phyloP scores from a whole-genome alignment of 2,888 invertebrate species.

The Pimpla rufipes region DNA sequence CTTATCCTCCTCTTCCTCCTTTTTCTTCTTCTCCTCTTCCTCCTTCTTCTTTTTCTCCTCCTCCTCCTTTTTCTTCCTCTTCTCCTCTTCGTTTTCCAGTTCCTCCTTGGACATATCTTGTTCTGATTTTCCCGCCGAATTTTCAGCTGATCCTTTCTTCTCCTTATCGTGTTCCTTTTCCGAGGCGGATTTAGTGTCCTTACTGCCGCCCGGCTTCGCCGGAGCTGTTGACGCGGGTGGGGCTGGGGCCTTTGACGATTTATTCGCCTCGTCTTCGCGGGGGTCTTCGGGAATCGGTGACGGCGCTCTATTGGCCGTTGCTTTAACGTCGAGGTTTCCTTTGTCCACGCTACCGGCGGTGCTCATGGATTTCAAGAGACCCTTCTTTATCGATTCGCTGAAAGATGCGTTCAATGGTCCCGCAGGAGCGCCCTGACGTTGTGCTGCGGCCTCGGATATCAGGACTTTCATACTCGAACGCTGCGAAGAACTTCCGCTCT shows the following conservation, averaged over 20 bases:
- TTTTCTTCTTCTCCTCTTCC: constrained; percentile 9
- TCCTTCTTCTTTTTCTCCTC: constrained; percentile 9
- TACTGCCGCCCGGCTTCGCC: constrained; percentile 77
- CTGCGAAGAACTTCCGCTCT: constrained; percentile 58
- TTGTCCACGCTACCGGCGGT: constrained; percentile 73
- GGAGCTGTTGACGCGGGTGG: constrained; percentile 82
- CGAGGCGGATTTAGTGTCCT: constrained; percentile 35
- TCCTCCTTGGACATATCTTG: neutral
- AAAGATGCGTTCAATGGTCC: constrained; percentile 58
- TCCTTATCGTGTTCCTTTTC: constrained; percentile 3
- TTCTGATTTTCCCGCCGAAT: constrained; percentile 34
- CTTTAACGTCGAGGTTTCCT: constrained; percentile 26
- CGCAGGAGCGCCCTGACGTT: constrained; percentile 23
- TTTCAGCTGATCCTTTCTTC: neutral
- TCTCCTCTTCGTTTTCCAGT: neutral
- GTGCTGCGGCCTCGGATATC: constrained; percentile 50
- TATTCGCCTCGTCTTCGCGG: constrained; percentile 85
- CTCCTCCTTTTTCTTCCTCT: constrained; percentile 26
- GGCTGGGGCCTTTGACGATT: constrained; percentile 74
- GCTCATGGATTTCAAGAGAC: constrained; percentile 75
- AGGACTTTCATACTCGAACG: constrained; percentile 71
- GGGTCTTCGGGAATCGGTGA: constrained; percentile 88
- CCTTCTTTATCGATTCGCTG: constrained; percentile 74
- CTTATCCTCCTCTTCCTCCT: constrained; percentile 48
- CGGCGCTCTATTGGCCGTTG: constrained; percentile 80